Conservation (phyloP, 2,888 invertebrate species). For the Napeogenes inachia region DNA sequence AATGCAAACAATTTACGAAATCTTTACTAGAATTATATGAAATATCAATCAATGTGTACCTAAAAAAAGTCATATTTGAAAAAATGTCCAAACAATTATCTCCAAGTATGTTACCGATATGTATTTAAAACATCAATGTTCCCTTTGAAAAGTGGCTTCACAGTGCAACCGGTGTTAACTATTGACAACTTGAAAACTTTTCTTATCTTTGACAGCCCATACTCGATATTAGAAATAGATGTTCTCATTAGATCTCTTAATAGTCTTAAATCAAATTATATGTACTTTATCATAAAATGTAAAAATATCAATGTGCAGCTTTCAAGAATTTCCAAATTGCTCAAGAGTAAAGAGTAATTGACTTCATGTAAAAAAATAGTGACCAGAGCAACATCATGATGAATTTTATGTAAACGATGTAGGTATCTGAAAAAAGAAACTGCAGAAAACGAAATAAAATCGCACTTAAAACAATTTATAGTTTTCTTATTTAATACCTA, state of each 20-base stretch:
- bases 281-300: slow-evolving; percentile 29
- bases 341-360: neutral
- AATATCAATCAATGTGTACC: slow-evolving; percentile 13
- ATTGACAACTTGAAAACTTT: neutral
- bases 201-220: slow-evolving; percentile 6
- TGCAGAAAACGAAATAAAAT: slow-evolving; percentile 62
- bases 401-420: slow-evolving; percentile 48
- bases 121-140: slow-evolving; percentile 13
- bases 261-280: slow-evolving; percentile 29
- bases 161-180: neutral
- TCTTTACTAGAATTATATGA: slow-evolving; percentile 18
- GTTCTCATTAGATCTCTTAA: slow-evolving; percentile 34
- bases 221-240: slow-evolving; percentile 20
- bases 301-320: slow-evolving; percentile 28
- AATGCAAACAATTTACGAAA: slow-evolving; percentile 33
- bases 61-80: slow-evolving; percentile 12
- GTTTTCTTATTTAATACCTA: slow-evolving; percentile 39
- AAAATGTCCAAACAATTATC: slow-evolving; percentile 13
- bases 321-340: slow-evolving; percentile 5
- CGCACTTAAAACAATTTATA: slow-evolving; percentile 41
- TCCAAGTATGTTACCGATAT: slow-evolving; percentile 15
- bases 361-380: slow-evolving; percentile 7
- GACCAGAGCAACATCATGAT: slow-evolving; percentile 42
- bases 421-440: slow-evolving; percentile 50
- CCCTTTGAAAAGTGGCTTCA: neutral